phyloP scores from a whole-genome alignment of 2,113 vertebrate species.

The Eulacestoma nigropectus region DNA sequence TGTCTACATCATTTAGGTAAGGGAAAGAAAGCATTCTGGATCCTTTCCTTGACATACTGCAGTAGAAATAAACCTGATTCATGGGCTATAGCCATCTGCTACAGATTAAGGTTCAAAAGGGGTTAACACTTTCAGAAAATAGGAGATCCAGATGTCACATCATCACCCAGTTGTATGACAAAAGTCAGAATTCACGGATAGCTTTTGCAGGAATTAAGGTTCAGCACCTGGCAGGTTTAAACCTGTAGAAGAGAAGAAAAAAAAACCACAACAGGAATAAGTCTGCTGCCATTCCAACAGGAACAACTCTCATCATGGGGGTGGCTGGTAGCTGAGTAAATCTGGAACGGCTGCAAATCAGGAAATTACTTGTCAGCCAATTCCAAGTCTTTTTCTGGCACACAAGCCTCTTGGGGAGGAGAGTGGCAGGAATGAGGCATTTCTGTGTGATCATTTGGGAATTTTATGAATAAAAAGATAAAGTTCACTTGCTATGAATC shows the following conservation, averaged over 20 bases:
- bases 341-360: constrained; percentile 5
- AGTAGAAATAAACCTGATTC: not conserved
- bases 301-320: not conserved
- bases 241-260: not conserved
- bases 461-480: constrained; percentile 50
- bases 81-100: not conserved
- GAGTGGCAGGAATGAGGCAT: constrained; percentile 36
- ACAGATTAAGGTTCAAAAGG: not conserved
- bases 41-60: not conserved
- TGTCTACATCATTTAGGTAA: not conserved
- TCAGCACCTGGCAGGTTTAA: not conserved
- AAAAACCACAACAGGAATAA: not conserved
- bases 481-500: constrained; percentile 33
- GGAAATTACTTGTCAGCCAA: constrained; percentile 51
- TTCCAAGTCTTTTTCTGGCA: constrained; percentile 48
- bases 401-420: not conserved
- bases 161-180: not conserved
- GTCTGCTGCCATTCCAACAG: not conserved
- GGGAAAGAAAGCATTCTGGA: not conserved
- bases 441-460: constrained; percentile 33
- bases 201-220: not conserved
- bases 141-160: not conserved
- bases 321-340: constrained; percentile 50
- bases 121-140: not conserved
- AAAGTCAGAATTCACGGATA: constrained; percentile 5